A percentile compares a stretch with the other conserved stretches of the same genome.
Conservation (phyloP, 2,888 invertebrate genomes). For the Idaea aversata region DNA sequence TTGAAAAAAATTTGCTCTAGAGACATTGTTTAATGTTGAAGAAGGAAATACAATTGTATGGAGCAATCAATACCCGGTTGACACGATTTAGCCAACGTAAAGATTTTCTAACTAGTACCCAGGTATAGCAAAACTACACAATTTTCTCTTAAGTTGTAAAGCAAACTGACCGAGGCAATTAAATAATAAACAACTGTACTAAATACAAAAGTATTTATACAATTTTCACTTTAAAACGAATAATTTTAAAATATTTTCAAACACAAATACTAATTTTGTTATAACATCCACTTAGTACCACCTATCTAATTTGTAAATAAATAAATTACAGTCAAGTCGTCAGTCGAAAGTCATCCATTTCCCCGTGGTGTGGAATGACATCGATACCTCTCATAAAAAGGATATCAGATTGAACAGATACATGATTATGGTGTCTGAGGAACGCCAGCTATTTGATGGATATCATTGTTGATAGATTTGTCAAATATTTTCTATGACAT, state of each 20-base stretch:
- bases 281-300: not conserved
- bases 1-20: too few species aligned
- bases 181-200: not conserved
- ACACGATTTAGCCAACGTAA: too few species aligned
- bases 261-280: not conserved
- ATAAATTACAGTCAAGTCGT: not conserved
- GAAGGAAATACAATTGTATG: too few species aligned
- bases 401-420: conserved; percentile 23
- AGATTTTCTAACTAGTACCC: too few species aligned
- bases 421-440: conserved; percentile 24
- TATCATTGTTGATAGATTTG: conserved; percentile 42
- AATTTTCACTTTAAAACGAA: too few species aligned
- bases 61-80: too few species aligned
- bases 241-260: not conserved
- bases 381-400: conserved; percentile 25
- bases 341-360: conserved; percentile 18
- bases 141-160: not conserved
- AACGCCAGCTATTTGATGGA: conserved; percentile 27
- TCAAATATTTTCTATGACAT: conserved; percentile 18
- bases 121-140: too few species aligned
- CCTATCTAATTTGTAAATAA: not conserved
- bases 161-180: not conserved
- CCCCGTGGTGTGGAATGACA: conserved; percentile 15
- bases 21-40: too few species aligned
- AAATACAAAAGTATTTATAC: too few species aligned